phyloP scores from a whole-genome alignment of 2,888 invertebrate genomes.

The Yponomeuta cagnagella region DNA sequence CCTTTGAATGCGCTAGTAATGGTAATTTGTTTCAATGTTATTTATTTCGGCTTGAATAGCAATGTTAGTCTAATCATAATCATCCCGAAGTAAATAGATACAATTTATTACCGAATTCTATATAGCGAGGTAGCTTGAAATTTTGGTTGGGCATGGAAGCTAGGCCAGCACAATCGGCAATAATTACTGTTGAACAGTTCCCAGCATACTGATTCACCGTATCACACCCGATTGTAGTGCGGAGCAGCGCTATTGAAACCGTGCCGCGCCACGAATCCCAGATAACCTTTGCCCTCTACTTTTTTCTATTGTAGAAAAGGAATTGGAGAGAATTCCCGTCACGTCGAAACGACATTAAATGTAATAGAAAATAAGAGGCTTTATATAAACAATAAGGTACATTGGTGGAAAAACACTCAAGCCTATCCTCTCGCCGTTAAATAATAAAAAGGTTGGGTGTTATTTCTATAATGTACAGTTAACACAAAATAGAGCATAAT shows the following conservation, averaged over 20 bases:
- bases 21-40: neutral
- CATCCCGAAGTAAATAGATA: neutral
- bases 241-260: slow-evolving; percentile 39
- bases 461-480: too few relatives aligned
- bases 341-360: slow-evolving; percentile 28
- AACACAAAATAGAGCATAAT: too few relatives aligned
- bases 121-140: neutral
- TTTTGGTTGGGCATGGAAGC: neutral
- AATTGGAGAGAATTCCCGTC: slow-evolving; percentile 37
- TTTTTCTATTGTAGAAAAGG: slow-evolving; percentile 33
- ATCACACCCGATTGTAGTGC: slow-evolving; percentile 46
- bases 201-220: slow-evolving; percentile 43
- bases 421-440: too few relatives aligned
- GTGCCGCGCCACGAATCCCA: slow-evolving; percentile 41
- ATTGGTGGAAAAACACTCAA: neutral
- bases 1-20: neutral
- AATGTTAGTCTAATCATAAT: neutral
- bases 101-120: neutral
- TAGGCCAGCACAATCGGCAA: slow-evolving; percentile 24
- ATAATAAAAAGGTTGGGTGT: too few relatives aligned
- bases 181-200: slow-evolving; percentile 34
- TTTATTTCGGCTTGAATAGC: neutral
- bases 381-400: neutral
- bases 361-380: slow-evolving; percentile 14
- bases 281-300: slow-evolving; percentile 44